phyloP scores from a whole-genome alignment of 1,140 invertebrate genomes.

The Drosophila ficusphila region DNA sequence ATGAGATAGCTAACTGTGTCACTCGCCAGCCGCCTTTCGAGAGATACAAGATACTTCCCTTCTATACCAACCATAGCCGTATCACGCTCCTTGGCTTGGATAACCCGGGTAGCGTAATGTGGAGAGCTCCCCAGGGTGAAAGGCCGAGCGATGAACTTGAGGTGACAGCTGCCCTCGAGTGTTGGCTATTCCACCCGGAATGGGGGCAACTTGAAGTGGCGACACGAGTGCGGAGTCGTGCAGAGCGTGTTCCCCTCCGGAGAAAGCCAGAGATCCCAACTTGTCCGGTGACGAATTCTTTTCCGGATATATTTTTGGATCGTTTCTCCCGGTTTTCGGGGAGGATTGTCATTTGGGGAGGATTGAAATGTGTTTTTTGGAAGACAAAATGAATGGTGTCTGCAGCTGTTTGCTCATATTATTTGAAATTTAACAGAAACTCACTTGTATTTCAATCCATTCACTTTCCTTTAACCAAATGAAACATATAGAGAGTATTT shows the following conservation, averaged over 20 bases:
- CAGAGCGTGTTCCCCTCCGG: not conserved
- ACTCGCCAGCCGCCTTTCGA: too few relatives aligned
- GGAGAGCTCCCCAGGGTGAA: constrained; percentile 53
- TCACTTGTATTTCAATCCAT: too few relatives aligned
- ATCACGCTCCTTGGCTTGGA: constrained; percentile 13
- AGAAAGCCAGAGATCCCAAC: not conserved
- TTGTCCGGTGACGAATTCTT: not conserved
- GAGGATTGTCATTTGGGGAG: not conserved
- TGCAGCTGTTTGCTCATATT: not conserved
- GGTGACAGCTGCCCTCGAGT: constrained; percentile 40
- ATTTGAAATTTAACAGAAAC: not conserved
- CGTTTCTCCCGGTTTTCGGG: not conserved
- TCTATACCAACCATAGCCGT: constrained; percentile 8
- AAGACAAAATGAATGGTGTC: too few relatives aligned
- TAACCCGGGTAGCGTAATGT: not conserved
- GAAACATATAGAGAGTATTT: too few relatives aligned
- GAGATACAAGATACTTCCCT: constrained; percentile 31
- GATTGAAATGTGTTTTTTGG: not conserved
- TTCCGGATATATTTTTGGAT: constrained; percentile 5
- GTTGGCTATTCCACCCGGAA: constrained; percentile 22
- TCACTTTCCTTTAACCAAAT: too few relatives aligned
- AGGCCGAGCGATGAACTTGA: constrained; percentile 65
- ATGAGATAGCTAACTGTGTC: constrained; percentile 31
- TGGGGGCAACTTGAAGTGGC: constrained; percentile 35
- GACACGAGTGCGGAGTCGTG: constrained; percentile 2